Evolutionary conservation across 2,797 vertebrate genomes (phyloP).

Genomic region (Ceryle rudis): DNA sequence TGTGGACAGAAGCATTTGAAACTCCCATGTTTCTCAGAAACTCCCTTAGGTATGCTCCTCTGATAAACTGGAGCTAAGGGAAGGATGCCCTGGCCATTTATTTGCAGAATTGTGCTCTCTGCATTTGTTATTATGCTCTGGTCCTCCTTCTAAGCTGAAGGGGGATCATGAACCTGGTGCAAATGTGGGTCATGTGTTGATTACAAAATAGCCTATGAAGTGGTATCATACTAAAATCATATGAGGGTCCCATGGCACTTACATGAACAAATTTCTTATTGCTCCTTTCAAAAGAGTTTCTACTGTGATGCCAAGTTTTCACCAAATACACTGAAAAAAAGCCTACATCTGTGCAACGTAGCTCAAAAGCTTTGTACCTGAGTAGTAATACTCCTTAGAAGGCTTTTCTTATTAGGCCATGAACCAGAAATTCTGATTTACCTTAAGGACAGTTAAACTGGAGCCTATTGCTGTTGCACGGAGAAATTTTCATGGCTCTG

Average conservation of each 20-base stretch:
- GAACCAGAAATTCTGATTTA: neutral
- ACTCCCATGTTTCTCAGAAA: fast-evolving
- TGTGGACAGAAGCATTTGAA: neutral
- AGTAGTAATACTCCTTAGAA: neutral
- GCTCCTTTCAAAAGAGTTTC: neutral
- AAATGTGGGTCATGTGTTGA: neutral
- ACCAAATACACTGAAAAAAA: neutral
- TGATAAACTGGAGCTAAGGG: neutral
- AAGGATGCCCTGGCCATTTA: neutral
- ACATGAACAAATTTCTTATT: neutral
- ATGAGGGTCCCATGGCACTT: neutral
- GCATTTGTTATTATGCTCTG: neutral
- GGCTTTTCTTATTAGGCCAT: neutral
- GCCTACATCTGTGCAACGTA: neutral
- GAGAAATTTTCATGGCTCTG: neutral
- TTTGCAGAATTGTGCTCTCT: neutral
- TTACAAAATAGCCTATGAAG: neutral
- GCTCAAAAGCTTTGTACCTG: neutral
- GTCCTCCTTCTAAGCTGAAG: neutral
- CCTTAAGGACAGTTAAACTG: neutral
- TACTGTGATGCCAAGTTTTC: neutral
- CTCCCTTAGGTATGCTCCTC: neutral
- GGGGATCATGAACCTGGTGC: neutral
- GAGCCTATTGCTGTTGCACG: neutral
- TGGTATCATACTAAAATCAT: neutral